Conservation (phyloP, 2,888 invertebrate genomes). For the Agrotis clavis region DNA sequence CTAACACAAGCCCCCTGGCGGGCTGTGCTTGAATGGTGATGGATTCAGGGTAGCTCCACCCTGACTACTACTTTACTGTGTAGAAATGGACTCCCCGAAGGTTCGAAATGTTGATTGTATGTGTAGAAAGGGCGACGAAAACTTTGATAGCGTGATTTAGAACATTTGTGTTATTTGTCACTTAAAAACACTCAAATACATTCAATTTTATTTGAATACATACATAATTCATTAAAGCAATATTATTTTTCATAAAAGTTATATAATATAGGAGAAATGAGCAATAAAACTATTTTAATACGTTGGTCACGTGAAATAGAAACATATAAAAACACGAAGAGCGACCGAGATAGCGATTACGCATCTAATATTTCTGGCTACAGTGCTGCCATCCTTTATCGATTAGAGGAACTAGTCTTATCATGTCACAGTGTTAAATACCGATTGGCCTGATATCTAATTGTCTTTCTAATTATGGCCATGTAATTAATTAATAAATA, state of each 20-base stretch:
- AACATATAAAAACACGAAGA: neutral
- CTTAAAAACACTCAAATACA: fast-evolving
- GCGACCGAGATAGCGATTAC: slow-evolving; percentile 31
- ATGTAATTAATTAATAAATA: too few species aligned
- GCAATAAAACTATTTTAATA: neutral
- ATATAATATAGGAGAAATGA: neutral
- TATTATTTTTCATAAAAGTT: neutral
- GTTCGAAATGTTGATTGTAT: too few species aligned
- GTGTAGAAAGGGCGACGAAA: neutral
- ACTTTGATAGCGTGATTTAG: slow-evolving; percentile 40
- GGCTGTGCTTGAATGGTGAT: slow-evolving; percentile 11
- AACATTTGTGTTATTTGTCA: neutral
- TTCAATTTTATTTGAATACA: fast-evolving
- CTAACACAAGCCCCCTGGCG: slow-evolving; percentile 17
- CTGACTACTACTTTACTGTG: slow-evolving; percentile 39
- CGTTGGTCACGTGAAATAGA: slow-evolving; percentile 2
- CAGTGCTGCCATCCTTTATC: slow-evolving; percentile 42
- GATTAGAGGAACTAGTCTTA: slow-evolving; percentile 11
- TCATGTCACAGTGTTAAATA: neutral
- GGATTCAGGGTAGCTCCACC: slow-evolving; percentile 46
- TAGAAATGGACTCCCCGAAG: slow-evolving; percentile 47
- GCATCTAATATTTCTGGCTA: slow-evolving; percentile 2
- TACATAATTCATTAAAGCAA: too few species aligned
- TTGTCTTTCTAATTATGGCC: neutral
- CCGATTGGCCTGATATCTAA: slow-evolving; percentile 2